Evolutionary conservation across 2,113 vertebrate species (phyloP), one percentile per base, ranked within the genome.

Genomic region (Tychaedon coryphoeus): DNA sequence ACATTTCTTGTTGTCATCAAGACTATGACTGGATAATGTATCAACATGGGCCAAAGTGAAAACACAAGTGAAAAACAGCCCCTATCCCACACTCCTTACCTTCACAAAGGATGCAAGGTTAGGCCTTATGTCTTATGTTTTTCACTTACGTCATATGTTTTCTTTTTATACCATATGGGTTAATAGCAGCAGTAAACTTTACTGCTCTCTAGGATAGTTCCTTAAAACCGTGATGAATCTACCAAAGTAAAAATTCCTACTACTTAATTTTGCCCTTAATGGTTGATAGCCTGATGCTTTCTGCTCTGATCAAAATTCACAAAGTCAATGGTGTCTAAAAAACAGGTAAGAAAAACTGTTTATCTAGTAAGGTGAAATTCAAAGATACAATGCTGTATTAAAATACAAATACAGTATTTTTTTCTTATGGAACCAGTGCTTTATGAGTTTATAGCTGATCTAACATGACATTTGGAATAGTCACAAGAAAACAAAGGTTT

Each of bases 161-260:
- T 91, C 61, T 85, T 74, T 94, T 96, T 91, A 95, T 25, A 60
- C 19, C 43, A 29, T 58, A 48, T 12, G 38, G 70, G 67, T 90
- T 95, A 92, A 80, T 19, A 92, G 80, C 67, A 90, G 84, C 78
- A 94, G 74, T 72, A 72, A 95, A 83, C 66, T 77, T 86, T 28
- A 43, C n/a, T 45, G 43, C 25, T 91, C 61, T 85, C 53, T 61
- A 54, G 45, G 62, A 71, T 7, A 89, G 72, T 25, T 78, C 58
- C 71, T 92, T 60, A 84, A 91, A 88, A 67, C 31, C 1, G 10
- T 29, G 56, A 88, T 48, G 19, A 81, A 84, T 29, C 23, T 38
- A 89, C 22, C 40, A 57, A 77, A 64, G 33, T 29, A 81, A 89
- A 88, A 77, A 77, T 56, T 64, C 29, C 29, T 57, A n/a, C 43